phyloP scores from a whole-genome alignment of 2,888 invertebrate species.

The Carterocephalus palaemon region DNA sequence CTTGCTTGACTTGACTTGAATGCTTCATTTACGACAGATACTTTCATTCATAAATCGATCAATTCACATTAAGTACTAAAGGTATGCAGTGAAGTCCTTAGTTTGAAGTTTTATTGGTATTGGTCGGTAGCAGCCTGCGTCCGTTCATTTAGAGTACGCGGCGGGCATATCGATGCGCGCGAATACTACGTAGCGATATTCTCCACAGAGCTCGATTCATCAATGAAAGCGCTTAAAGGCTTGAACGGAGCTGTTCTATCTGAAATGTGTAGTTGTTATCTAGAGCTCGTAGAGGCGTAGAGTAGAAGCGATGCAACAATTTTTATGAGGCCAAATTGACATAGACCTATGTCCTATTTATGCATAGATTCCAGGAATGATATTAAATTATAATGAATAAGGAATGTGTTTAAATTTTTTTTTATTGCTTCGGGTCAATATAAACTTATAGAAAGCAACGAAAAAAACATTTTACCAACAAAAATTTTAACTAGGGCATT shows the following conservation, averaged over 20 bases:
- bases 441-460: too few species aligned
- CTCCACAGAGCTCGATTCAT: slow-evolving; percentile 44
- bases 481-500: too few species aligned
- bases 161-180: slow-evolving; percentile 70
- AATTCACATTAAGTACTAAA: slow-evolving; percentile 50
- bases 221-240: slow-evolving; percentile 73
- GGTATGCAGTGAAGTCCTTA: slow-evolving; percentile 51
- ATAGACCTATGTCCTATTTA: too few species aligned
- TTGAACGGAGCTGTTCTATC: slow-evolving; percentile 43
- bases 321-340: too few species aligned
- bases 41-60: slow-evolving; percentile 52
- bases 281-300: too few species aligned
- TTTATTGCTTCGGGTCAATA: too few species aligned
- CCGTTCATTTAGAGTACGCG: slow-evolving; percentile 75
- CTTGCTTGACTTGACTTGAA: not conserved
- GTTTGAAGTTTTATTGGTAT: slow-evolving; percentile 66
- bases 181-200: slow-evolving; percentile 55
- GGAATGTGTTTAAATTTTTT: too few species aligned
- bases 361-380: too few species aligned
- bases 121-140: slow-evolving; percentile 64
- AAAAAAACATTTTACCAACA: too few species aligned
- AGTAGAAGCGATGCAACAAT: too few species aligned
- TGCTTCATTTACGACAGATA: slow-evolving; percentile 22
- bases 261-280: slow-evolving; percentile 31
- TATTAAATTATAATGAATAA: too few species aligned